These are phyloP conservation scores for Cirrhinus molitorella DNA, from an alignment of 2,797 vertebrate species.

Conservation along the genomic window DNA sequence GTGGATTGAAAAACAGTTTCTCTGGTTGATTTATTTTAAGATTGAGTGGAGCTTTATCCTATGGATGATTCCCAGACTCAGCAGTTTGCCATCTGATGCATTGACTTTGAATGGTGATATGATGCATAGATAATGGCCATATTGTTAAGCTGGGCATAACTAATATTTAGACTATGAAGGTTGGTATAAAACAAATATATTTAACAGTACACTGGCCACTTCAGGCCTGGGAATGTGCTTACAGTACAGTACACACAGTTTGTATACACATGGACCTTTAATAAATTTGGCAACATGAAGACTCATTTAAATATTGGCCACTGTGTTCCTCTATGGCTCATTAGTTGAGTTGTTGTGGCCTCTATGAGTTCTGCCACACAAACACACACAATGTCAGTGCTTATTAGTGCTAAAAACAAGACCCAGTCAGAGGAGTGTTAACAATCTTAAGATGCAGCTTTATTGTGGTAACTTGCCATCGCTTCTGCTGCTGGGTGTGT, in stretches of 20 bases:
- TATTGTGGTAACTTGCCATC: constrained; percentile 68
- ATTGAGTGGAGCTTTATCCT: not conserved
- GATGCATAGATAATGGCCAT: not conserved
- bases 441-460: constrained; percentile 73
- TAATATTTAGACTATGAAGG: not conserved
- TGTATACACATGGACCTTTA: not conserved
- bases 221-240: not conserved
- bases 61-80: not conserved
- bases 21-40: not conserved
- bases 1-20: not conserved
- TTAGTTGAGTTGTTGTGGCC: constrained; percentile 55
- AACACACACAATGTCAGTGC: constrained; percentile 67
- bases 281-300: not conserved
- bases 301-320: not conserved
- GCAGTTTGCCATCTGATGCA: not conserved
- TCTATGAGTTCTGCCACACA: constrained; percentile 56
- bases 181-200: not conserved
- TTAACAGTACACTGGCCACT: not conserved
- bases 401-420: constrained; percentile 71
- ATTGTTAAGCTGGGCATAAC: not conserved
- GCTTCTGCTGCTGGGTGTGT: constrained; percentile 54
- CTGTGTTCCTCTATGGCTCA: constrained; percentile 6
- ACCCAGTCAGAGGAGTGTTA: constrained; percentile 77
- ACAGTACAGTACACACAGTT: not conserved
- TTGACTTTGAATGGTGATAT: not conserved